phyloP scores from a whole-genome alignment of 2,797 vertebrate genomes.

The Remorina albescens region DNA sequence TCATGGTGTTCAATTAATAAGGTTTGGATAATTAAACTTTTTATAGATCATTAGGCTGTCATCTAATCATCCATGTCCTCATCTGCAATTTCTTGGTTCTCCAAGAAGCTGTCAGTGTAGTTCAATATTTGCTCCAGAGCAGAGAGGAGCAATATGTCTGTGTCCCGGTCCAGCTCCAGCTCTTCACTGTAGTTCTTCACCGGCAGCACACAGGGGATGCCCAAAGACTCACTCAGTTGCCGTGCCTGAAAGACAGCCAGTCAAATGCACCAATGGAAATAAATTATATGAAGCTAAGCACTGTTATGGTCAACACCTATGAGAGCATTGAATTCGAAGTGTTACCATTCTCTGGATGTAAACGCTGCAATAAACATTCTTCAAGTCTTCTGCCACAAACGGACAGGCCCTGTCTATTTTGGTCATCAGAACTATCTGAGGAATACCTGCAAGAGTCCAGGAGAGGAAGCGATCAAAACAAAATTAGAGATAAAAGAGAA shows the following conservation, averaged over 20 bases:
- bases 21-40: too few species aligned
- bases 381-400: slow-evolving; percentile 68
- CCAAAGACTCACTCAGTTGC: slow-evolving; percentile 78
- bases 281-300: too few species aligned
- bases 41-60: too few species aligned
- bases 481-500: not conserved
- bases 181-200: slow-evolving; percentile 85
- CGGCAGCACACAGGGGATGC: slow-evolving; percentile 83
- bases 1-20: not conserved
- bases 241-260: slow-evolving; percentile 70
- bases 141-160: slow-evolving; percentile 80
- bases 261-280: not conserved
- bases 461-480: not conserved
- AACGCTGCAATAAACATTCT: slow-evolving; percentile 70
- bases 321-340: not conserved
- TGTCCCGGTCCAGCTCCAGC: slow-evolving; percentile 75
- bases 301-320: not conserved
- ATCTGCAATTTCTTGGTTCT: slow-evolving; percentile 55
- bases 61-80: not conserved
- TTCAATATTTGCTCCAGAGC: slow-evolving; percentile 78
- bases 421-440: slow-evolving; percentile 78
- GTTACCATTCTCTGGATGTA: slow-evolving; percentile 75
- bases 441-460: slow-evolving; percentile 60
- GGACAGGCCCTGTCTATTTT: slow-evolving; percentile 81
- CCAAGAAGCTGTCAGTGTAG: slow-evolving; percentile 80